Base-by-base conservation (phyloP, 1,140 invertebrate species). In the Drosophila parvula region DNA sequence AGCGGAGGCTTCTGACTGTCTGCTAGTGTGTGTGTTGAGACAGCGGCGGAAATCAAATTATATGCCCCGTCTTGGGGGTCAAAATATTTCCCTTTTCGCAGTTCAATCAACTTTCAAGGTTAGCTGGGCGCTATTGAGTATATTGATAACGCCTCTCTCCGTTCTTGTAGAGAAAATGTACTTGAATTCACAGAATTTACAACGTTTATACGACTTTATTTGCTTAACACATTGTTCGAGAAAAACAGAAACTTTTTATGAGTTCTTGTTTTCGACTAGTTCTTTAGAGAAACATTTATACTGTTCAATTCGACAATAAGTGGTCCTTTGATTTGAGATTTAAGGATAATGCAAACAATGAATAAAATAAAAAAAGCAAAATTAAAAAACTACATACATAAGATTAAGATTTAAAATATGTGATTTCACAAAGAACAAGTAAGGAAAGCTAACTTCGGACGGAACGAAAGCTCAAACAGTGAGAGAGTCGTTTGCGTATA, bases 31-130 rank as follows among this genome's bases (percentile, higher is more conserved):
- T 53, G 40, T 45, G 43, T 53, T 22, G 36, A 58, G 32, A 69
- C 47, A 38, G 18, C 53, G 34, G 53, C 56, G 41, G 57, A 86
- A 86, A 86, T 85, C 79, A 86, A 85, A 85, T 85, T 86, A 82
- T 77, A 60, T 81, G 41, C 30, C 68, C 45, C 45, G 47, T 57
- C 74, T 69, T 65, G 77, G 76, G 79, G 79, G 76, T 80, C 83
- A 88, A 88, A 88, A 82, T 83, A 83, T 88, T 64, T 74, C 73
- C 68, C 71, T 80, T 67, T 51, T 67, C n/a, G 50, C 61, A 83
- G 83, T 88, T 83, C 79, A 88, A 74, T 88, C 83, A 88, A 88
- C 83, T 82, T 80, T 88, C 83, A 88, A 88, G 83, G 83, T 88
- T 88, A 67, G 41, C 36, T 68, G 45, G 53, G 47, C 60, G 43